Base-by-base conservation (phyloP, 2,888 invertebrate species). In the Pseudococcus viburni region DNA sequence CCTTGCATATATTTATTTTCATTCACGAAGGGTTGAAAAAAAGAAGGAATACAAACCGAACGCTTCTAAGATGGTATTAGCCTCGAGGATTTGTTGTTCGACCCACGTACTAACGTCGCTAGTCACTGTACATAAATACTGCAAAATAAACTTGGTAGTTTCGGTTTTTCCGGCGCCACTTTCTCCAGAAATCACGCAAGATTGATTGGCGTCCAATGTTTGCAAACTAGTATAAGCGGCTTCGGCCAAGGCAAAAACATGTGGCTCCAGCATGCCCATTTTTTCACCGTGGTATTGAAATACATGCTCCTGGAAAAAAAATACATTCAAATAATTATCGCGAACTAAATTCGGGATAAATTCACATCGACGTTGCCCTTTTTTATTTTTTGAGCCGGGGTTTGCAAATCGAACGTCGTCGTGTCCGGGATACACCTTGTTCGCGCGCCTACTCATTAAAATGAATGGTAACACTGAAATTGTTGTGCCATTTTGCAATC, bases 101-200 rank as follows among this genome's bases (percentile, higher is more conserved):
- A 97, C 96, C 97, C 97, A 98, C 0, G 97, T 96, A 89, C 95
- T 95, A 55, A 95, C 95, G 90, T 95, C 95, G 90, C 95, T 95
- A 9, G 96, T 96, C 9, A 97, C 96, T 17, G 97, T 96, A 92
- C 97, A 98, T 87, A 98, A 93, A 92, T 97, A 98, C 92, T 97
- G 97, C 89, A 98, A 93, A 90, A 98, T 97, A 91, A 97, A 95
- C 92, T 97, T 96, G 4, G 97, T 98, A 86, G 96, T 97, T 92
- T 98, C 97, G 0, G 98, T 98, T 93, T 98, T 98, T 86, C 98
- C 98, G 6, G 97, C 97, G 7, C 98, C 97, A 90, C 96, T 96
- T 92, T 97, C 97, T 1, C 97, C 97, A 64, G 96, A 96, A 93
- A 97, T 97, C 88, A 97, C 97, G 90, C 96, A 95, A 86, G 97